Evolutionary conservation across 2,113 vertebrate species (phyloP), one percentile per base, ranked within the genome.

Genomic region (Ictidomys tridecemlineatus): DNA sequence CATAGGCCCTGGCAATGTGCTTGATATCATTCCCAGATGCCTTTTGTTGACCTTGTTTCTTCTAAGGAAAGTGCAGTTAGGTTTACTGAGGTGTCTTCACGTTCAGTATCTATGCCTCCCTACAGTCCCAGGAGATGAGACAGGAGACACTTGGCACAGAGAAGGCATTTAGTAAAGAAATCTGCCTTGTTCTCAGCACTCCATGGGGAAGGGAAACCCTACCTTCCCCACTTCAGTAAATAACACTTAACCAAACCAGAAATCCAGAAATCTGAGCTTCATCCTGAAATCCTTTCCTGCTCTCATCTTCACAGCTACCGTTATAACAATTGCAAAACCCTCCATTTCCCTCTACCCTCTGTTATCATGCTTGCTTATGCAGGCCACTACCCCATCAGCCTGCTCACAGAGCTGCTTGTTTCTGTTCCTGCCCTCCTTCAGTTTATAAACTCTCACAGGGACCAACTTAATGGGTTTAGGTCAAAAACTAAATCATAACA

Each of bases 381-480:
- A 22, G 53, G 5, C 37, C 10, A 10, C 48, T 28, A 2, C 12
- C 0, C 0, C 17, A 0, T 72, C 37, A 72, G 24, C 45, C 28
- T 77, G 61, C n/a, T 30, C 11, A 34, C 2, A 22, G 73, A 30
- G 16, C n/a, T 8, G 56, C 6, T 0, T 12, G 17, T 53, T 26
- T 48, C 42, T 26, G 1, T 34, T 67, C 32, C 56, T 13, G 16
- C 26, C 10, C 61, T 80, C 34, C 14, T 84, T 53, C 58, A 30
- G 22, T 79, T 30, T 22, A 20, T 73, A 18, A 67, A 17, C 45
- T 45, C 56, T 8, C 8, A 14, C 3, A 11, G 28, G 1, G 22
- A 51, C 28, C 6, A 22, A 34, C 18, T 2, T 13, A 17, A 63
- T 4, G 42, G 26, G 17, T 56, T 77, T 74, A 56, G 65, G 30